phyloP scores from a whole-genome alignment of 2,113 vertebrate genomes.

The Cryptomyrus ogoouensis region DNA sequence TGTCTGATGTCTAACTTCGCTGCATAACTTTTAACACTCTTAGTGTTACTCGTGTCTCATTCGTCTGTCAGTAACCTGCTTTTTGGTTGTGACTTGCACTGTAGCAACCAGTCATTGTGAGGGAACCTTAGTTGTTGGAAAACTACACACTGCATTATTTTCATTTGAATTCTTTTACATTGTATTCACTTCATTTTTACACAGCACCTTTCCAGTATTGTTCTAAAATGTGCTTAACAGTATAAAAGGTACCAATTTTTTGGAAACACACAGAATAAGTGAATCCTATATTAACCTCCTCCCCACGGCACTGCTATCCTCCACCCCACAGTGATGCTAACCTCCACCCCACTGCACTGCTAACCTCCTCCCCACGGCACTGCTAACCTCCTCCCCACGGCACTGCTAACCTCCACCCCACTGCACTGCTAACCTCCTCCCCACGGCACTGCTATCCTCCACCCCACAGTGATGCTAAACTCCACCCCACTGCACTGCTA shows the following conservation, averaged over 20 bases:
- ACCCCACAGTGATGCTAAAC: too few species aligned
- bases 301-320: not conserved
- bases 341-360: not conserved
- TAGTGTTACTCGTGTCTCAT: not conserved
- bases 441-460: too few species aligned
- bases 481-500: too few species aligned
- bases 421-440: too few species aligned
- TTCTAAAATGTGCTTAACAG: not conserved
- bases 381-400: too few species aligned
- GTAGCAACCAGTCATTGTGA: not conserved
- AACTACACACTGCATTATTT: not conserved
- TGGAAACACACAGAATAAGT: not conserved
- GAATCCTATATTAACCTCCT: not conserved
- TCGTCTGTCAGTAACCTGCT: not conserved
- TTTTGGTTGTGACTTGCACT: not conserved
- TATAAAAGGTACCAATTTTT: not conserved
- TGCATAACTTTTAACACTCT: not conserved
- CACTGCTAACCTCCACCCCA: not conserved
- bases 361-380: too few species aligned
- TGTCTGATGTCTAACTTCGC: not conserved
- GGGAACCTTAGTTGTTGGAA: not conserved
- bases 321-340: not conserved
- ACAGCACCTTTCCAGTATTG: not conserved
- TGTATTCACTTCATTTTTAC: not conserved
- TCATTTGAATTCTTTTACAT: not conserved